Evolutionary conservation across 1,140 invertebrate species (phyloP), one percentile per base, ranked within the genome.

Genomic region (Helicoverpa zea): DNA sequence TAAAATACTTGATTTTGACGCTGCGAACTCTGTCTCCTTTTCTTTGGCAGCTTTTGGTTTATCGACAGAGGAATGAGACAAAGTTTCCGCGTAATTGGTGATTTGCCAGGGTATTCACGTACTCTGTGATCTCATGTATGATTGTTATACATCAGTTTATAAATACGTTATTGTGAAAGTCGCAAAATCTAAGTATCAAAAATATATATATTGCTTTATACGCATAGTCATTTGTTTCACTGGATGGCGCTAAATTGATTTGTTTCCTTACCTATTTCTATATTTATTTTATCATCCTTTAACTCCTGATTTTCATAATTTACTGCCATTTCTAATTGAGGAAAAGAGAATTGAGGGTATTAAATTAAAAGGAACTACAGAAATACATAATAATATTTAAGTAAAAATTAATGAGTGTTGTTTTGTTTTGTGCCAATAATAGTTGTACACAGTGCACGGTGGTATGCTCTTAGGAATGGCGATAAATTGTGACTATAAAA

Each of bases 51-150:
- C 64, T 70, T 43, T 58, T 47, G 52, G 64, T 49, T 30, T 43
- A 7, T 49, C 61, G 49, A 58, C 78, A 80, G 43, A 63, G 35
- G 61, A 70, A 78, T 66, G 84, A 85, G 85, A 84, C 82, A 86
- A 54, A 80, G 83, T 87, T 90, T 83, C 59, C 80, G 83, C 83
- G 86, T 85, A 78, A 80, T 90, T 86, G 85, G 87, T 94, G 87
- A 90, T 91, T 90, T 88, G 91, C 91, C 90, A 93, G 91, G 90
- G 90, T 93, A 87, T 88, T 58, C 84, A 83, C 79, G 83, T 93
- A 90, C 92, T 90, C 92, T 94, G 93, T 94, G 93, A 94, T 94
- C 93, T 94, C 93, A 94, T 89, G 89, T 89, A 89, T 91, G 92
- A 87, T 89, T 92, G 89, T 89, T 91, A 83, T 87, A 87, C 86